Conservation (phyloP, 1,140 invertebrate genomes). For the Saxidomus purpurata region DNA sequence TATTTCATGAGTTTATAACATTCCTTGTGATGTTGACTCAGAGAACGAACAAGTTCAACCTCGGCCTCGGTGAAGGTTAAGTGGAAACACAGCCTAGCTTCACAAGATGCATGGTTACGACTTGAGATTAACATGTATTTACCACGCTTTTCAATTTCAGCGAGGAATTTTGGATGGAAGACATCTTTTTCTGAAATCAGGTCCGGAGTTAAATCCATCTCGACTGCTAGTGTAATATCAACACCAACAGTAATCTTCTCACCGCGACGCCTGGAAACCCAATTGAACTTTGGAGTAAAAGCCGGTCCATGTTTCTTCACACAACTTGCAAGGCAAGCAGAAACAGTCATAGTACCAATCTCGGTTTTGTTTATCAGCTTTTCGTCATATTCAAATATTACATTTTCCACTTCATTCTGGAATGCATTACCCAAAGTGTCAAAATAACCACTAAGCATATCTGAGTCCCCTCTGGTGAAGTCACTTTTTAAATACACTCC, state of each 20-base stretch:
- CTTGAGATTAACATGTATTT: background rate
- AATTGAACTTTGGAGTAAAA: background rate
- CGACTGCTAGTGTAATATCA: background rate
- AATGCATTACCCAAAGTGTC: slow-evolving; percentile 7
- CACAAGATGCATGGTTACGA: background rate
- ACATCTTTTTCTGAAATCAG: background rate
- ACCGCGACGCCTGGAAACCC: background rate
- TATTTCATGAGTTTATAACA: slow-evolving; percentile 1
- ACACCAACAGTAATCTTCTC: background rate
- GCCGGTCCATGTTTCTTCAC: background rate
- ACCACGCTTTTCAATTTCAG: background rate
- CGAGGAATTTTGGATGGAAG: background rate
- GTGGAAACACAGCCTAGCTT: background rate
- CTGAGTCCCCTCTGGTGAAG: background rate
- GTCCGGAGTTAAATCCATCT: background rate
- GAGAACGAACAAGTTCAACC: background rate
- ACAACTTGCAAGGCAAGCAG: background rate
- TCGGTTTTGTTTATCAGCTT: background rate
- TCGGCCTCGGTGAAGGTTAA: background rate
- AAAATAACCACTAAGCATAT: background rate
- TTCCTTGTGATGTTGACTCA: background rate
- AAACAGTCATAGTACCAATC: background rate
- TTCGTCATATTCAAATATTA: background rate
- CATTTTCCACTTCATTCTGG: background rate
- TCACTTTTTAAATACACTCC: background rate